Base-by-base conservation (phyloP, 2,888 invertebrate genomes). In the Leptura quadrifasciata region DNA sequence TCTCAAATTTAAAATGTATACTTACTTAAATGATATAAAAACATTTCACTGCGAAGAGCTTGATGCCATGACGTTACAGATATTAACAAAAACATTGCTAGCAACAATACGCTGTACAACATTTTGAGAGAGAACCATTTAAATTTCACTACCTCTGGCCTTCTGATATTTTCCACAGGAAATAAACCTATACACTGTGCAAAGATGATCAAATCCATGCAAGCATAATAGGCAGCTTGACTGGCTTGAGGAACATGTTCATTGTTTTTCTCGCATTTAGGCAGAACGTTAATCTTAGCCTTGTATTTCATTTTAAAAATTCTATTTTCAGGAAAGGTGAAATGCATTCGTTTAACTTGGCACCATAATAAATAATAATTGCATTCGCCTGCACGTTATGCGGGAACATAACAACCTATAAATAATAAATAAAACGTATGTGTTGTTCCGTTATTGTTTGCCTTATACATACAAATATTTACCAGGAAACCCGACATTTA, bases 111-210 rank as follows among this genome's bases (percentile, higher is more conserved):
- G 4, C 76, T 72, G 60, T 79, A 80, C 2, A 76, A 54, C 10
- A 79, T 52, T 71, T 78, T 80, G 75, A 76, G 79, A 2, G 80
- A 81, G 12, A 54, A 52, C 77, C 76, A 79, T 64, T 64, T 71
- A 39, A 81, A 82, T 60, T 76, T 21, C 18, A 78, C 3, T 27
- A 52, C 72, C 24, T 9, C 27, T 2, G 68, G 67, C 17, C 76
- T 69, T 18, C 72, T 20, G 17, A 76, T 39, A 54, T 81, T 79
- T 24, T 73, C 39, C 35, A 82, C 21, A 6, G 82, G 81, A 72
- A 79, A 80, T 57, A 77, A 63, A 12, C 82, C 82, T 15, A 76
- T 61, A 60, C 72, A 75, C 69, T 82, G 81, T 0, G 78, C 74
- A 21, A 73, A 27, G 10, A 65, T 72, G 12, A 80, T n/a, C n/a